phyloP scores from a whole-genome alignment of 1,140 invertebrate genomes.

The Wiebesia pumilae region DNA sequence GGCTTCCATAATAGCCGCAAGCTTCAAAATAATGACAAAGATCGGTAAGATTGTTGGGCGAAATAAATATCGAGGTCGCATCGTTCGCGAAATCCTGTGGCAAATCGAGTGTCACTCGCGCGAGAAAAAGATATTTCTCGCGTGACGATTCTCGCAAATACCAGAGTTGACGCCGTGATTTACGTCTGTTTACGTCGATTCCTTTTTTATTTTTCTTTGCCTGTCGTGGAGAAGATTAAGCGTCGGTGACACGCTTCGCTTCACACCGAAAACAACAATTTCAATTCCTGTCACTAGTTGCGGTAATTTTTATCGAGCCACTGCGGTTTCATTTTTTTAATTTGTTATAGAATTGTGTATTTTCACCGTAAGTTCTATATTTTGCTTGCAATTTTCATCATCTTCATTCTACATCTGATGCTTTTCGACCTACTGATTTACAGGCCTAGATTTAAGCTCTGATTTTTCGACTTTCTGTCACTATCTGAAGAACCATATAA shows the following conservation, averaged over 20 bases:
- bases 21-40: no score
- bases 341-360: background rate
- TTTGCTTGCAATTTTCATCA: no score
- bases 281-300: background rate
- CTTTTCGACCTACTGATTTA: no score
- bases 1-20: no score
- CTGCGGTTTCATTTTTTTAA: background rate
- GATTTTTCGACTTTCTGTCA: no score
- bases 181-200: constrained; percentile 37
- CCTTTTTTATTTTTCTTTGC: constrained; percentile 1
- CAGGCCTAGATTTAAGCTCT: no score
- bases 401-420: no score
- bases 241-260: constrained; percentile 1
- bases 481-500: no score
- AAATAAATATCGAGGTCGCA: constrained; percentile 26
- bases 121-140: constrained; percentile 17
- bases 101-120: constrained; percentile 25
- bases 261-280: constrained; percentile 1
- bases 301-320: background rate
- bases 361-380: background rate
- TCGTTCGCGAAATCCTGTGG: background rate
- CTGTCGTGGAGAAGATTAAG: background rate
- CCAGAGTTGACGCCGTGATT: background rate
- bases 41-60: no score
- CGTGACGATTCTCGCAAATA: constrained; percentile 27